Base-by-base conservation (phyloP, 2,888 invertebrate genomes). In the Exephanes ischioxanthus region DNA sequence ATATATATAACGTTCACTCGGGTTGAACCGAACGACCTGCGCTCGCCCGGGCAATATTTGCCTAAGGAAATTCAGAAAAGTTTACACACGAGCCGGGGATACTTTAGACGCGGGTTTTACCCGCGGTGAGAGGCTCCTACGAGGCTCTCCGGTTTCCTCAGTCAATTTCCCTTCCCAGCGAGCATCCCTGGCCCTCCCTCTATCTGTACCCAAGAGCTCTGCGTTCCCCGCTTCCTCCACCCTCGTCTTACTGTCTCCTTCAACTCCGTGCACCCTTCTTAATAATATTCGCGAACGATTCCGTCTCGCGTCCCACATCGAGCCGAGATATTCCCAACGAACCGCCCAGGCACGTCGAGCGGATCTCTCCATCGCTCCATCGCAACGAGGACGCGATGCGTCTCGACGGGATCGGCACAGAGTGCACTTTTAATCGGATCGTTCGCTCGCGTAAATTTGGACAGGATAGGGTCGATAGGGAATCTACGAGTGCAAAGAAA, bases 1-100 rank as follows among this genome's bases (percentile, higher is more conserved):
- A 61, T 45, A 48, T 45, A 48, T 61, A 63, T 75, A 73, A 72
- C 53, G 77, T 53, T 72, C 9, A 51, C 77, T 82, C 61, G 80
- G 84, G 77, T 84, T 77, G 75, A 85, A 72, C 80, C 76, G 76
- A 76, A 76, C 80, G 83, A 83, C 85, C 81, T 78, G 84, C 90
- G 88, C 89, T 88, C 90, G 88, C 89, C 89, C 88, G 89, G 90
- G 90, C 92, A 92, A 91, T 93, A 93, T 93, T 93, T 93, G 92
- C 93, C 92, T 92, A 93, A 93, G 93, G 91, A 93, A 93, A 93
- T 93, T 93, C 91, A 92, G 91, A 90, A 92, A 92, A 93, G 93
- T 93, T 93, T 93, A 92, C 93, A 91, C 92, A 93, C 91, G 93
- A 91, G 89, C 89, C 90, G 81, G 86, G 87, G 89, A 88, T 88